A percentile compares a stretch with the other conserved stretches of the same genome.
Evolutionary conservation across 2,888 invertebrate genomes (phyloP).

Genomic region (Caenorhabditis angaria): DNA sequence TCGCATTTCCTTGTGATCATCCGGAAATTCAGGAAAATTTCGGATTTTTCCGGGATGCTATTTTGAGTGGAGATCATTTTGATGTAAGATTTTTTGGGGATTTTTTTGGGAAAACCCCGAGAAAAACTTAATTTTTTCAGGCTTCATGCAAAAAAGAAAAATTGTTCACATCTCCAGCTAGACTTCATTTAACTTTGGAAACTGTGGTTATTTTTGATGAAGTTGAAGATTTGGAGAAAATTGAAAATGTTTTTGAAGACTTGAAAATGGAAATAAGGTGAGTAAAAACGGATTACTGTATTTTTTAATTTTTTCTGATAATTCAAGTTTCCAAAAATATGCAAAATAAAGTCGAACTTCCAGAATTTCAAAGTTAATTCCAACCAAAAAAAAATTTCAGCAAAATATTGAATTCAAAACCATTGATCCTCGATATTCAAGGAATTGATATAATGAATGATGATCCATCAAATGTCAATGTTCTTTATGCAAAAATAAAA

Average conservation of each 20-base stretch:
- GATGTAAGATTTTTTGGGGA: constrained; percentile 11
- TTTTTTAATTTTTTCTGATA: too few relatives aligned
- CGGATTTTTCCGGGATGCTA: constrained; percentile 26
- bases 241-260: constrained; percentile 10
- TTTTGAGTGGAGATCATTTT: constrained; percentile 20
- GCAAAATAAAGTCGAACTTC: not conserved
- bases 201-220: constrained; percentile 37
- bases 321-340: too few relatives aligned
- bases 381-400: constrained; percentile 12
- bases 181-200: constrained; percentile 47
- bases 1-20: constrained; percentile 41
- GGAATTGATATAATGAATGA: constrained; percentile 56
- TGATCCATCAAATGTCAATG: constrained; percentile 43
- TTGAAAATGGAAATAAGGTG: constrained; percentile 31
- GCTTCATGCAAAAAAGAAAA: constrained; percentile 29
- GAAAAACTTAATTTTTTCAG: constrained; percentile 24
- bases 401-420: not conserved
- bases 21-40: constrained; percentile 30
- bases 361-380: not conserved
- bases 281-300: too few relatives aligned
- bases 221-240: constrained; percentile 17
- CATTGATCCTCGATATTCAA: constrained; percentile 25
- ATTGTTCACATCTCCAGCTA: constrained; percentile 28
- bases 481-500: constrained; percentile 43
- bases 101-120: not conserved